Evolutionary conservation across 2,797 vertebrate species (phyloP), one percentile per base, ranked within the genome.

Genomic region (Denticeps clupeoides): DNA sequence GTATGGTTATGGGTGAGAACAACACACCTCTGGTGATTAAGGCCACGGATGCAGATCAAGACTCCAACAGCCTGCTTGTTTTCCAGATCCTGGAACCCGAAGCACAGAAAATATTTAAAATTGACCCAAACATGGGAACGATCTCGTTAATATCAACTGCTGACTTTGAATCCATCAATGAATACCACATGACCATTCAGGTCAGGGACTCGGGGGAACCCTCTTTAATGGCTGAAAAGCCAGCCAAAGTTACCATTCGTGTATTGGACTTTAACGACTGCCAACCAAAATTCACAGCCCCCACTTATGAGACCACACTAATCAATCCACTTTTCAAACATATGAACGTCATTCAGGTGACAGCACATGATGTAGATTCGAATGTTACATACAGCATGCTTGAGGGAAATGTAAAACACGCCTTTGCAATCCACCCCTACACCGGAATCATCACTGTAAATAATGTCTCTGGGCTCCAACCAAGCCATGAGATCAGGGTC

Each of bases 181-280:
- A 84, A 62, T 90, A 87, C 67, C 77, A 64, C 32, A 93, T 99
- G 59, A 84, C 55, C 0, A 82, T 99, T 46, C 89, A 91, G 2
- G 90, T 81, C 2, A 83, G 65, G 2, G 93, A 99, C 72, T 87
- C 87, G 0, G 93, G 93, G 53, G 82, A 72, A 37, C 88, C 89
- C 2, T 69, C 73, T 1, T 75, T 90, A 50, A 89, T 81, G 5
- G 87, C 92, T 16, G 68, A 78, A 19, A 82, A 81, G 64, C 82
- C 89, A 11, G 80, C 84, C 63, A 82, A 75, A 65, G 83, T 97
- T 64, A 87, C 73, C 2, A 70, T 99, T 47, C 75, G 59, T 0
- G 45, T 99, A 47, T 73, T 80, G 56, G 85, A 97, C 44, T 68
- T 90, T 46, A 97, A 97, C 24, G 95, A 99, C 59, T 90, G 82